These are phyloP conservation scores for Phengaris arion DNA, from an alignment of 2,888 invertebrate genomes.

Conservation along the genomic window DNA sequence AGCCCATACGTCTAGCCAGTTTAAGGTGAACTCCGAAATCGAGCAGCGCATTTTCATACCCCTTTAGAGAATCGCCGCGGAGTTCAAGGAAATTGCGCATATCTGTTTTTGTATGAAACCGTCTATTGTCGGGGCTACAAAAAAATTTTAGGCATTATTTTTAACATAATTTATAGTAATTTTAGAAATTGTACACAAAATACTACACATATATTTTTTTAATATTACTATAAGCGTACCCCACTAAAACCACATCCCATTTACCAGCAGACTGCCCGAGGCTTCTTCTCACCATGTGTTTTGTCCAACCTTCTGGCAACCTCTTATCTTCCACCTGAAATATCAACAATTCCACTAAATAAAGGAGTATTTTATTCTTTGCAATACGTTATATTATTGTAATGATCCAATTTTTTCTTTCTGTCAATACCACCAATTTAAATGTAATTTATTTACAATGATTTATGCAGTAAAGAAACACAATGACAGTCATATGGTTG, in stretches of 20 bases:
- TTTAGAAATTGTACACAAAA: too few species aligned
- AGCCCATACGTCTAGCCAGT: conserved; percentile 66
- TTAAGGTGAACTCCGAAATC: conserved; percentile 73
- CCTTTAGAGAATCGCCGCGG: conserved; percentile 44
- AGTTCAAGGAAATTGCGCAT: conserved; percentile 62
- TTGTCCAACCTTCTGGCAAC: conserved; percentile 87
- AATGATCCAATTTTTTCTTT: too few species aligned
- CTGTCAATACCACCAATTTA: too few species aligned
- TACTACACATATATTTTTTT: too few species aligned
- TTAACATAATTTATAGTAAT: too few species aligned
- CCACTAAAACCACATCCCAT: conserved; percentile 88
- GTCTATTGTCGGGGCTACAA: conserved; percentile 62
- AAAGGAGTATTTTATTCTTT: too few species aligned
- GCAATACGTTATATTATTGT: too few species aligned
- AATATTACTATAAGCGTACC: conserved; percentile 55
- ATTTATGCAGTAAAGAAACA: too few species aligned
- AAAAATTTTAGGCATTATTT: neutral
- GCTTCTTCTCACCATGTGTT: conserved; percentile 86
- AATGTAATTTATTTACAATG: too few species aligned
- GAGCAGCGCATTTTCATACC: conserved; percentile 56
- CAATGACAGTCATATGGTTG: too few species aligned
- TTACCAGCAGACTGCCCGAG: conserved; percentile 86
- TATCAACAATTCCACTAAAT: neutral
- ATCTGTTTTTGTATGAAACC: conserved; percentile 69
- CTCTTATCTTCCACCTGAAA: conserved; percentile 84